Evolutionary conservation across 1,140 invertebrate genomes (phyloP).

Genomic region (Camponotus pennsylvanicus): DNA sequence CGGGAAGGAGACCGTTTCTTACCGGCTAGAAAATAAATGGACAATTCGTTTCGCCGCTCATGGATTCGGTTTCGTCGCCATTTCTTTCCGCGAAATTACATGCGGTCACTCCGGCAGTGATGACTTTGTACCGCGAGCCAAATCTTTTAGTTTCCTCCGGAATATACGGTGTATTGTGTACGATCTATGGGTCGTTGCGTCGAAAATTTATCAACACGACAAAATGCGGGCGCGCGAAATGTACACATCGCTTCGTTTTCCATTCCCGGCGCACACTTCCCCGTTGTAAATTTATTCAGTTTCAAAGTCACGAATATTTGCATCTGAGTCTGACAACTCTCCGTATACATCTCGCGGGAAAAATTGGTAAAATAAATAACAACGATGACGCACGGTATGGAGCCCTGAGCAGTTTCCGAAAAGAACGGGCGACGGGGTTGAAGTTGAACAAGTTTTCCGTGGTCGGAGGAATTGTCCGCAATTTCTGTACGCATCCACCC

Average conservation of each 20-base stretch:
- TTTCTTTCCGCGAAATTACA: slow-evolving; percentile 64
- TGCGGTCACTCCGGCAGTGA: slow-evolving; percentile 43
- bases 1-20: slow-evolving; percentile 64
- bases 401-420: background rate
- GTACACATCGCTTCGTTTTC: slow-evolving; percentile 32
- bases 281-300: slow-evolving; percentile 50
- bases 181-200: background rate
- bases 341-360: slow-evolving; percentile 49
- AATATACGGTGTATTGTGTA: background rate
- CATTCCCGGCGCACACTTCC: background rate
- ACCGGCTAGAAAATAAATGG: slow-evolving; percentile 68
- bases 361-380: slow-evolving; percentile 70
- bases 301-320: slow-evolving; percentile 70
- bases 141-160: background rate
- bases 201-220: slow-evolving; percentile 56
- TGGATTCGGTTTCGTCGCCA: slow-evolving; percentile 55
- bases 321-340: slow-evolving; percentile 65
- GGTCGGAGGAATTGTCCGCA: slow-evolving; percentile 32
- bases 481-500: slow-evolving; percentile 43
- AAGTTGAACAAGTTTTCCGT: slow-evolving; percentile 32
- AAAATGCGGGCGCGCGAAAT: slow-evolving; percentile 46
- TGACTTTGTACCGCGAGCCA: background rate
- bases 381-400: slow-evolving; percentile 38
- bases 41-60: slow-evolving; percentile 26
- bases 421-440: background rate